Evolutionary conservation across 2,888 invertebrate genomes (phyloP).

Genomic region (Stomorhina lunata): DNA sequence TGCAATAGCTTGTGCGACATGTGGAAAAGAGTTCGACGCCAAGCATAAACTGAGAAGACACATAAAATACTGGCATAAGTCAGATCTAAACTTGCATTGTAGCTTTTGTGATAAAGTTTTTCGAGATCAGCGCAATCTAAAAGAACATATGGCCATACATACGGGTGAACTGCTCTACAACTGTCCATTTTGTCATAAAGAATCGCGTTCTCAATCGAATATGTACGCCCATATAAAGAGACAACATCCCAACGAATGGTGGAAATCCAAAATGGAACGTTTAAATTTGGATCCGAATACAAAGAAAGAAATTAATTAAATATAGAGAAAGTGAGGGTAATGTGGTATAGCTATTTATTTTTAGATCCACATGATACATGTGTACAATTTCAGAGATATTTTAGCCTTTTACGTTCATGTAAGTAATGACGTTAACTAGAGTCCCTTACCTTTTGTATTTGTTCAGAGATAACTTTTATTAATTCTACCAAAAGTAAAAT

Average conservation of each 20-base stretch:
- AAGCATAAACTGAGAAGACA: constrained; percentile 74
- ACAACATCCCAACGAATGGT: constrained; percentile 75
- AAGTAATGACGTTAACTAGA: no score
- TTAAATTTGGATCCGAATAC: constrained; percentile 50
- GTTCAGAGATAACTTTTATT: no score
- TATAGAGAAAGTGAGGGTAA: no score
- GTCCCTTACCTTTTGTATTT: no score
- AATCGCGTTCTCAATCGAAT: constrained; percentile 76
- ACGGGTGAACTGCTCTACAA: constrained; percentile 75
- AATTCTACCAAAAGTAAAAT: no score
- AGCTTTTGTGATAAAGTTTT: constrained; percentile 75
- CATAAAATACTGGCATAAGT: constrained; percentile 74
- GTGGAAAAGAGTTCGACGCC: constrained; percentile 68
- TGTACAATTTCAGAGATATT: no score
- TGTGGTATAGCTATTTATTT: no score
- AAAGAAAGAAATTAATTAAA: not conserved
- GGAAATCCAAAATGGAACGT: constrained; percentile 71
- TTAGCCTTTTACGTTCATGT: no score
- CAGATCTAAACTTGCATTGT: constrained; percentile 72
- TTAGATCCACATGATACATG: no score
- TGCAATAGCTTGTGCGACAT: constrained; percentile 62
- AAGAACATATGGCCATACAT: constrained; percentile 76
- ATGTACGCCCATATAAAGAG: constrained; percentile 78
- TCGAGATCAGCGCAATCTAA: constrained; percentile 74
- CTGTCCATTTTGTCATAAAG: constrained; percentile 75